Evolutionary conservation across 2,113 vertebrate genomes (phyloP).

Genomic region (Rhabdornis inornatus): DNA sequence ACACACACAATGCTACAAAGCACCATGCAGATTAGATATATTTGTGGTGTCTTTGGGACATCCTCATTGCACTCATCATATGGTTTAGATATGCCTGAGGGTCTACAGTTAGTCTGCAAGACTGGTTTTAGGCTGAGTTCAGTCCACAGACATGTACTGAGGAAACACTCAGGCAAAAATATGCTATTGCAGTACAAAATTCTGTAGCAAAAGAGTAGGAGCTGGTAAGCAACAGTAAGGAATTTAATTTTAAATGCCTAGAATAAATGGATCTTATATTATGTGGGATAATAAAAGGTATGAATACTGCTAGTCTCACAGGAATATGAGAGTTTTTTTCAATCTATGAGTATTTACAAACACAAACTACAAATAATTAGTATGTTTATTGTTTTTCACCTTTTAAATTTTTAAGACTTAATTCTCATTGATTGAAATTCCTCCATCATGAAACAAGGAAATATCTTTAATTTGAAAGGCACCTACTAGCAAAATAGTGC

Average conservation of each 20-base stretch:
- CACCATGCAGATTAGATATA: background rate
- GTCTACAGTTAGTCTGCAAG: background rate
- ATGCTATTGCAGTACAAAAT: background rate
- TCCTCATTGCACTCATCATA: background rate
- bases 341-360: background rate
- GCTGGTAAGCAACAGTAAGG: background rate
- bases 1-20: background rate
- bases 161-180: background rate
- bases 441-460: background rate
- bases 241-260: constrained; percentile 21
- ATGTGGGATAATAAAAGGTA: background rate
- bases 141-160: background rate
- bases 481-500: constrained; percentile 25
- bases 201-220: background rate
- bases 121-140: background rate
- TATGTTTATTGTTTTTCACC: background rate
- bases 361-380: background rate
- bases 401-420: background rate
- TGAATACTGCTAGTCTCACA: background rate
- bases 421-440: background rate
- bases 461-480: constrained; percentile 31
- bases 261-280: background rate
- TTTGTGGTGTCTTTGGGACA: background rate
- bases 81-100: background rate
- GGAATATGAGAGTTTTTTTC: background rate